phyloP scores from a whole-genome alignment of 2,113 vertebrate species.

The Sebastes fasciatus region DNA sequence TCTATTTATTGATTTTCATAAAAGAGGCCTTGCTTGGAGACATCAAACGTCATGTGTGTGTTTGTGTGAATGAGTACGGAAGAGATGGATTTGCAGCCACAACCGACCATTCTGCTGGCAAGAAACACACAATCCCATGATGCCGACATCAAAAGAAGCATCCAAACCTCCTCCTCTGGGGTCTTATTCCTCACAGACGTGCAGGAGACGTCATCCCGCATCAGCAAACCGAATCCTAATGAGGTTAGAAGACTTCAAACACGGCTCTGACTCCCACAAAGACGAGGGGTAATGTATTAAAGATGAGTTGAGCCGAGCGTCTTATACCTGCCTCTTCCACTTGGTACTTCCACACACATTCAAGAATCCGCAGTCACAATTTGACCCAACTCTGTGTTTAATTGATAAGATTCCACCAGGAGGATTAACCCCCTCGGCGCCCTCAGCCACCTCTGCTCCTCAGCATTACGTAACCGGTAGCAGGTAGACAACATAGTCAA shows the following conservation, averaged over 20 bases:
- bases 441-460: not conserved
- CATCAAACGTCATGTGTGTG: not conserved
- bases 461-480: not conserved
- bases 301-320: constrained; percentile 45
- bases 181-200: constrained; percentile 28
- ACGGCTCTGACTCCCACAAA: constrained; percentile 39
- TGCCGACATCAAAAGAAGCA: constrained; percentile 53
- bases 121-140: constrained; percentile 33
- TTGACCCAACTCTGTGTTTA: constrained; percentile 15
- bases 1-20: not conserved
- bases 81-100: constrained; percentile 12
- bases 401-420: constrained; percentile 17
- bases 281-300: constrained; percentile 42
- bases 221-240: constrained; percentile 52
- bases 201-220: constrained; percentile 16
- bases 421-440: not conserved
- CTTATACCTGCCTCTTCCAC: constrained; percentile 25
- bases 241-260: constrained; percentile 65
- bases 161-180: constrained; percentile 7
- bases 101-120: constrained; percentile 17
- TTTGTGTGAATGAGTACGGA: constrained; percentile 23
- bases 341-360: not conserved
- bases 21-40: not conserved
- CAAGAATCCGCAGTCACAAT: not conserved
- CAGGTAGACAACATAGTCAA: not conserved